Evolutionary conservation across 2,888 invertebrate species (phyloP).

Genomic region (Drosophila parthenogenetica): DNA sequence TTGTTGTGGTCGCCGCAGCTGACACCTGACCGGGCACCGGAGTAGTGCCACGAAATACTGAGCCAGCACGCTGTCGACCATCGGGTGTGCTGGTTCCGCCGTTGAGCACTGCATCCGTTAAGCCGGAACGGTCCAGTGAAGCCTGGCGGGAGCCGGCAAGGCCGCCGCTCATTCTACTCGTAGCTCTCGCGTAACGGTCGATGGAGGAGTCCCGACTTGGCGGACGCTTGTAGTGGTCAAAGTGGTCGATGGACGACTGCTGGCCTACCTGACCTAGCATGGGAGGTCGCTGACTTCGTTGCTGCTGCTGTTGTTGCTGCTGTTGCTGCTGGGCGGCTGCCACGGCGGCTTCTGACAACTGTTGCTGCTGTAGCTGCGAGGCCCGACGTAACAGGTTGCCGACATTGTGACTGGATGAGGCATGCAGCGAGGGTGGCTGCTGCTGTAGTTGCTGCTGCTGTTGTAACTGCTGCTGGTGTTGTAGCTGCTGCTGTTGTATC

Average conservation of each 20-base stretch:
- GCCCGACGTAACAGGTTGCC: constrained; percentile 71
- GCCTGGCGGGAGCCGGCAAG: constrained; percentile 90
- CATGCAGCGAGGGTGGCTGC: constrained; percentile 34
- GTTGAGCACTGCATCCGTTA: constrained; percentile 60
- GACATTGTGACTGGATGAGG: constrained; percentile 66
- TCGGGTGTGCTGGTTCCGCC: constrained; percentile 64
- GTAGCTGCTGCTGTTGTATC: constrained; percentile 55
- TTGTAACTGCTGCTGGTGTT: constrained; percentile 64
- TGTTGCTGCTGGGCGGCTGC: constrained; percentile 84
- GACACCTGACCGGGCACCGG: constrained; percentile 71
- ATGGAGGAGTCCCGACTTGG: constrained; percentile 95
- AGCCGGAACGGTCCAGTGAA: constrained; percentile 89
- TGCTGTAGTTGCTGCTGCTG: constrained; percentile 61
- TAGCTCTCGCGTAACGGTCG: constrained; percentile 91
- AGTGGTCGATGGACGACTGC: constrained; percentile 93
- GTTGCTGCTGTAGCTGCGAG: constrained; percentile 70
- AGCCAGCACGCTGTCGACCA: constrained; percentile 86
- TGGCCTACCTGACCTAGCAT: constrained; percentile 83
- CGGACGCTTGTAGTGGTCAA: constrained; percentile 97
- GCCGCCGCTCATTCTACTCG: constrained; percentile 87
- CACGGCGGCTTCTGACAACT: constrained; percentile 50
- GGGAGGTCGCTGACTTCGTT: constrained; percentile 87
- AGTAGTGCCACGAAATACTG: constrained; percentile 85
- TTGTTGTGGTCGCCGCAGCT: constrained; percentile 20
- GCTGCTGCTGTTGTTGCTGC: constrained; percentile 41